These are phyloP conservation scores for Podabrus alpinus DNA, from an alignment of 2,888 invertebrate species.

Conservation along the genomic window DNA sequence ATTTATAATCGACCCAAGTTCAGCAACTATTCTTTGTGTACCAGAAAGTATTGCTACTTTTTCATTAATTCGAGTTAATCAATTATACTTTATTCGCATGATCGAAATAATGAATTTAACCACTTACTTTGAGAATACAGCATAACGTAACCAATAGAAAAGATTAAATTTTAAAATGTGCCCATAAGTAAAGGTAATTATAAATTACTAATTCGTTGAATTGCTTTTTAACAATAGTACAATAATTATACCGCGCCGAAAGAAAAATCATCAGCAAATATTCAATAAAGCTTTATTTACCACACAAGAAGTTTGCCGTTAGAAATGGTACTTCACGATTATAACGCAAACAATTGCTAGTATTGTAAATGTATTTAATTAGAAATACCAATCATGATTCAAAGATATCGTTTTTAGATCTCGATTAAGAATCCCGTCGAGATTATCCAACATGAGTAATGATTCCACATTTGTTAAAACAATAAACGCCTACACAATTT, in stretches of 20 bases:
- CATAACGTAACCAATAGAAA: not conserved
- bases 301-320: constrained; percentile 35
- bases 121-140: no score
- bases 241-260: constrained; percentile 3
- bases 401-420: constrained; percentile 43
- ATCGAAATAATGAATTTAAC: no score
- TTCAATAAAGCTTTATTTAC: constrained; percentile 15
- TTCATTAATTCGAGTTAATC: no score
- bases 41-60: no score
- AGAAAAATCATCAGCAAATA: constrained; percentile 17
- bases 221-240: not conserved
- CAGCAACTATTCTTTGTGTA: no score
- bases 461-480: constrained; percentile 41
- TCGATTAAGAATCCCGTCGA: constrained; percentile 39
- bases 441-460: constrained; percentile 42
- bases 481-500: constrained; percentile 42
- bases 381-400: constrained; percentile 48
- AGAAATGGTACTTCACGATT: constrained; percentile 33
- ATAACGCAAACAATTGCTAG: constrained; percentile 43
- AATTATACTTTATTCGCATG: no score
- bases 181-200: not conserved
- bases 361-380: constrained; percentile 46
- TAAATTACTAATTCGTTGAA: not conserved
- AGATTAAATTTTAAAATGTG: not conserved
- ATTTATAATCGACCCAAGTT: no score